Evolutionary conservation across 1,140 invertebrate genomes (phyloP), one percentile per base, ranked within the genome.

Genomic region (Drosophila fuyamai): DNA sequence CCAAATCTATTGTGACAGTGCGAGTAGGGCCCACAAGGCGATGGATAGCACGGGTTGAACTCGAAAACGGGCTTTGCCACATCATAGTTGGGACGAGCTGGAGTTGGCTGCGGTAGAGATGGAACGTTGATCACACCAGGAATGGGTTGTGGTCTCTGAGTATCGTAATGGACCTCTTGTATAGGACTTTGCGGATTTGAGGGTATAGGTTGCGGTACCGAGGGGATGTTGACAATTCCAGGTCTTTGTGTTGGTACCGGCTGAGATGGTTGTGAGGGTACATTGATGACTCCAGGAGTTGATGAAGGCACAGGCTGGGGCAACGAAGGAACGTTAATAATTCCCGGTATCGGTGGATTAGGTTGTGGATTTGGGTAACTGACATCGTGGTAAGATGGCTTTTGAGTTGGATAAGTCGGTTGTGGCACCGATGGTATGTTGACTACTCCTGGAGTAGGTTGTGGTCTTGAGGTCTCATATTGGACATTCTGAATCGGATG

Each of bases 11-110:
- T 94, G 63, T 94, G 93, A 71, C 95, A 96, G 80, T 95, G 93
- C 38, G 94, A 94, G 81, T 95, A 95, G 1, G 94, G 93, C 14
- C 96, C 96, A 82, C 96, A 97, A 0, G 96, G 96, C 59, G 96
- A 96, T 23, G 96, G 96, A 27, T 94, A 93, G 79, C 96, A 97
- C 8, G 95, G 95, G 54, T 92, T 90, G 0, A 78, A 53, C 7
- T 89, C 67, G 9, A 38, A 32, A 32, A 16, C 23, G 0, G 75
- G 95, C 29, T 96, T 96, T 46, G 95, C 94, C 48, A 86, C 63
- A n/a, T 76, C 95, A 95, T 71, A 96, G 6, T 57, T 50, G 1
- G 83, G 73, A 4, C 56, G 63, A 4, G 27, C 35, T 10, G 70
- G 67, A 48, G 38, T 29, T 29, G 72, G 59, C 6, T 63, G 43